Evolutionary conservation across 2,113 vertebrate genomes (phyloP).

Genomic region (Anthoscopus minutus): DNA sequence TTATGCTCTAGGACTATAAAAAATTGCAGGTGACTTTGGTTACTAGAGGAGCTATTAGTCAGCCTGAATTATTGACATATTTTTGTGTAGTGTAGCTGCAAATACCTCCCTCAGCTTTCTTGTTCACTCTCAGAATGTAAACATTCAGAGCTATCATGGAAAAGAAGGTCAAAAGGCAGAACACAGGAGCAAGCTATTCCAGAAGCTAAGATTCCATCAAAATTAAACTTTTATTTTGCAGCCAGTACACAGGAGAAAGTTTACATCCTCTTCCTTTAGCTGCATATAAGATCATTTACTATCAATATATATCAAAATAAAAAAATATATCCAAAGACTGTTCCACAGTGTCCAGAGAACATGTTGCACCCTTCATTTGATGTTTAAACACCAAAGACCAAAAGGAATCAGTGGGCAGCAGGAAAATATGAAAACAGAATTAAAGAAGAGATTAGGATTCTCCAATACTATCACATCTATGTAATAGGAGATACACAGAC

Average conservation of each 20-base stretch:
- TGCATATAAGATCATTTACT: not conserved
- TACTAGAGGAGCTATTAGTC: constrained; percentile 44
- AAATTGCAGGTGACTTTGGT: constrained; percentile 50
- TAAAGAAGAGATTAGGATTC: not conserved
- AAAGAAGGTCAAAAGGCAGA: not conserved
- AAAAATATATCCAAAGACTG: not conserved
- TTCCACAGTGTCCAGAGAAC: not conserved
- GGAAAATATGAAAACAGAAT: not conserved
- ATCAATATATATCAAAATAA: not conserved
- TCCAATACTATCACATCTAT: not conserved
- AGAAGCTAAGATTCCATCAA: not conserved
- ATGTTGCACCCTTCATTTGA: not conserved
- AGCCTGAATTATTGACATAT: constrained; percentile 47
- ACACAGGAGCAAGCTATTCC: not conserved
- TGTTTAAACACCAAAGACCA: not conserved
- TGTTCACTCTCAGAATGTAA: constrained; percentile 50
- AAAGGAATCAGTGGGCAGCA: not conserved
- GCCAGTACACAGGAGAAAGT: not conserved
- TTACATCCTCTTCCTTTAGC: not conserved
- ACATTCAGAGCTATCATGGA: not conserved
- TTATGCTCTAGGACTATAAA: constrained; percentile 41
- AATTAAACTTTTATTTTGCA: not conserved
- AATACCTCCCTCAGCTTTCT: constrained; percentile 20
- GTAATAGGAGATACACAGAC: not conserved
- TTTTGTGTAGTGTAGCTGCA: constrained; percentile 41